These are phyloP conservation scores for Tetraneura akinire DNA, from an alignment of 1,140 invertebrate species.

Conservation along the genomic window DNA sequence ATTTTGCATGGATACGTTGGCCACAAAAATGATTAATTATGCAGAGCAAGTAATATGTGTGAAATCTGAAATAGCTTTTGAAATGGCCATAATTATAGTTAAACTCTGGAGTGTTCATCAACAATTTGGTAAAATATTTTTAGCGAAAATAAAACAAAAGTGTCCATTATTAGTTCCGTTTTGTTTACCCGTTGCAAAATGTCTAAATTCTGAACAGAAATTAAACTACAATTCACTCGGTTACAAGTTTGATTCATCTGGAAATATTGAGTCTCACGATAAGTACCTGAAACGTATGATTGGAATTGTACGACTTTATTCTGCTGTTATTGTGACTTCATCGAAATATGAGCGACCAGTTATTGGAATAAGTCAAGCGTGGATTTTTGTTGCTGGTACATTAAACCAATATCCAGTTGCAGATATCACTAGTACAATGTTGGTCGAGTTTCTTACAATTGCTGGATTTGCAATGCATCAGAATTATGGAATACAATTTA, in stretches of 20 bases:
- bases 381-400: conserved; percentile 32
- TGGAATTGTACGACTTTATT: conserved; percentile 20
- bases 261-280: conserved; percentile 17
- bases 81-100: conserved; percentile 59
- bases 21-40: conserved; percentile 5
- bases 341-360: neutral
- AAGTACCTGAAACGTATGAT: conserved; percentile 38
- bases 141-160: conserved; percentile 15
- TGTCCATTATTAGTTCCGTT: conserved; percentile 38
- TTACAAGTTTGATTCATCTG: conserved; percentile 16
- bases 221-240: neutral
- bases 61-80: conserved; percentile 49
- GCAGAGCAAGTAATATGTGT: conserved; percentile 36
- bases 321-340: conserved; percentile 6
- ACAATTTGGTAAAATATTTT: conserved; percentile 29
- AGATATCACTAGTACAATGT: conserved; percentile 27
- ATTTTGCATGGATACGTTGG: conserved; percentile 35
- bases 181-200: neutral
- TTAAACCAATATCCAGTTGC: conserved; percentile 44
- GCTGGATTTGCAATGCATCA: conserved; percentile 21
- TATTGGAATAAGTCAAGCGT: conserved; percentile 22
- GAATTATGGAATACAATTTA: neutral
- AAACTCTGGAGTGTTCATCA: conserved; percentile 40
- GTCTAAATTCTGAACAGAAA: neutral
- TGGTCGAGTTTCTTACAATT: conserved; percentile 39